These are phyloP conservation scores for Cryptoblepharus egeriae DNA, from an alignment of 2,797 vertebrate genomes.

Conservation along the genomic window DNA sequence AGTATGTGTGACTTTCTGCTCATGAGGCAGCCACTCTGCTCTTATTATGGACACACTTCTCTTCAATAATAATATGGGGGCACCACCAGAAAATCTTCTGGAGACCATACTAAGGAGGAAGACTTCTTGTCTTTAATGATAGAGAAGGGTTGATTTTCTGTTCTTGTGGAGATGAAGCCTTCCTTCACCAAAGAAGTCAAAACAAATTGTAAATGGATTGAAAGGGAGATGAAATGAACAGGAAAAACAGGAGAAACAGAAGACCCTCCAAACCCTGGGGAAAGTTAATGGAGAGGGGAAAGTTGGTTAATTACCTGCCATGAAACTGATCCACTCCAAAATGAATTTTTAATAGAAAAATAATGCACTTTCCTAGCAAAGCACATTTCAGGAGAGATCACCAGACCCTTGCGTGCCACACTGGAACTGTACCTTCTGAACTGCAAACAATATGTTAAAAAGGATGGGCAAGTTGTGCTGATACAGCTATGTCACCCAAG, in stretches of 20 bases:
- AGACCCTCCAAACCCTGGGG: constrained; percentile 52
- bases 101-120: neutral
- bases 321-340: constrained; percentile 58
- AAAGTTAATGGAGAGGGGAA: constrained; percentile 60
- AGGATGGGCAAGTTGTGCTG: neutral
- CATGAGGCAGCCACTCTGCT: too few relatives aligned
- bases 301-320: constrained; percentile 56
- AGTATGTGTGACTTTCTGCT: too few relatives aligned
- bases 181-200: accelerated
- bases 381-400: constrained; percentile 24
- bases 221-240: constrained; percentile 56
- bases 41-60: too few relatives aligned
- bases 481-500: neutral
- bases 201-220: constrained; percentile 1
- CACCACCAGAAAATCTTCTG: neutral
- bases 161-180: neutral
- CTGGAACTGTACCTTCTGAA: neutral
- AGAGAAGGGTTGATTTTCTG: neutral
- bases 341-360: constrained; percentile 70
- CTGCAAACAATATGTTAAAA: accelerated
- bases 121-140: neutral
- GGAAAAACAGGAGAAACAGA: constrained; percentile 24
- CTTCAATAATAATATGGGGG: neutral
- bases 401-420: neutral
- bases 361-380: constrained; percentile 48